A percentile compares a stretch with the other conserved stretches of the same genome.
phyloP scores from a whole-genome alignment of 2,888 invertebrate species.

The Drosophila gaucha region DNA sequence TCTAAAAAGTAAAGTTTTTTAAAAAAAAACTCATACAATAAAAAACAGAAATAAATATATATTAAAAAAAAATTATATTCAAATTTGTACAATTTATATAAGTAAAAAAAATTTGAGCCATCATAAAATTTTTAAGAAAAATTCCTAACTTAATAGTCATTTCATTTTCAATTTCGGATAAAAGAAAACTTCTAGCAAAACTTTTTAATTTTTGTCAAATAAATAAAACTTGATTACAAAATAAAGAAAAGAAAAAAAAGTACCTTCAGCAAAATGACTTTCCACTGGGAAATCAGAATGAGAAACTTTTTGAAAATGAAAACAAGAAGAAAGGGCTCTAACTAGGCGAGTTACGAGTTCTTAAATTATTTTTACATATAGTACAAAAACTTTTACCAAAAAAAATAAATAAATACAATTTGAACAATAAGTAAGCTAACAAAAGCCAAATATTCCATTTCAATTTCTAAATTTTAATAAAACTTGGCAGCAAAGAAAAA shows the following conservation, averaged over 20 bases:
- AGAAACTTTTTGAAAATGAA: conserved; percentile 5
- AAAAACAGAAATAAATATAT: too few species aligned
- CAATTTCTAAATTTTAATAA: neutral
- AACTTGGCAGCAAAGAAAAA: neutral
- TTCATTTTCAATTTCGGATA: too few species aligned
- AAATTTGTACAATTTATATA: too few species aligned
- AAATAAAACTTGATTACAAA: conserved; percentile 5
- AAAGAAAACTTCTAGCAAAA: neutral
- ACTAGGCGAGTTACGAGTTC: conserved; percentile 8
- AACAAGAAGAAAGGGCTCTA: conserved; percentile 1
- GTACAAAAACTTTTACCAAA: neutral
- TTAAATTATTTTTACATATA: conserved; percentile 7
- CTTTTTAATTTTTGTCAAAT: neutral
- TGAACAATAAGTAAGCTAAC: neutral
- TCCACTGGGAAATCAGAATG: conserved; percentile 12
- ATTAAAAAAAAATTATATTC: too few species aligned
- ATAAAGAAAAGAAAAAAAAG: neutral
- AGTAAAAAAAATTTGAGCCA: too few species aligned
- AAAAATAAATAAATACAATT: neutral
- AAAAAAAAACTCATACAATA: too few species aligned
- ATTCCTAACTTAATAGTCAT: too few species aligned
- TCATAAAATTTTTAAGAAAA: too few species aligned
- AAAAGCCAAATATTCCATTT: neutral
- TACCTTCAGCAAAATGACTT: neutral
- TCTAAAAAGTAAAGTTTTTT: too few species aligned